A percentile compares a stretch with the other conserved stretches of the same genome.
phyloP scores from a whole-genome alignment of 1,140 invertebrate genomes.

The Hormaphis cornu region DNA sequence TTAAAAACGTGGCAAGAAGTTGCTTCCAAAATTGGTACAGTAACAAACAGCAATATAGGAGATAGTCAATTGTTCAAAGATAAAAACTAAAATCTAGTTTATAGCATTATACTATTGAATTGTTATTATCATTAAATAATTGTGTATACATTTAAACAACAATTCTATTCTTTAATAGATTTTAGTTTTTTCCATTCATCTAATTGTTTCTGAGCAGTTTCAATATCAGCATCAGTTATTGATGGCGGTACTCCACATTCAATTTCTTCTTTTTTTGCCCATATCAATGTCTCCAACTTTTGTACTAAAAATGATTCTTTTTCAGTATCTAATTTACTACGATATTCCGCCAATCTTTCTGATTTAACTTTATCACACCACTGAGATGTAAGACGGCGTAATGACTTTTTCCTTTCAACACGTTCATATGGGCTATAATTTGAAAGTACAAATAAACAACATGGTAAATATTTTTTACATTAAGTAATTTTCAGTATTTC shows the following conservation, averaged over 20 bases:
- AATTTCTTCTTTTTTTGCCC: slow-evolving; percentile 61
- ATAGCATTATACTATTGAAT: neutral
- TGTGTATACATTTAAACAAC: neutral
- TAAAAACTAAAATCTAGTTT: slow-evolving; percentile 2
- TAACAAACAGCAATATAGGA: neutral
- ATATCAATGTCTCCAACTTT: slow-evolving; percentile 50
- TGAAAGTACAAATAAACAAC: neutral
- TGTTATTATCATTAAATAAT: neutral
- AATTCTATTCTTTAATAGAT: neutral
- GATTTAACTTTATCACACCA: slow-evolving; percentile 57
- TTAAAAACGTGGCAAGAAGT: slow-evolving; percentile 60
- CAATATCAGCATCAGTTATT: slow-evolving; percentile 56
- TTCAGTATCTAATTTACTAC: slow-evolving; percentile 51
- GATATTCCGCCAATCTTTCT: slow-evolving; percentile 55
- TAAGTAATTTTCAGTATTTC: neutral
- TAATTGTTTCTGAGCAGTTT: slow-evolving; percentile 47
- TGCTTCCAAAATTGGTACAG: slow-evolving; percentile 50
- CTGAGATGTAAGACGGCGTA: slow-evolving; percentile 53
- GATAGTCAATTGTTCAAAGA: neutral
- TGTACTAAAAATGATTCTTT: slow-evolving; percentile 56
- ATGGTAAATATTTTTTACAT: neutral
- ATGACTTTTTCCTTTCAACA: slow-evolving; percentile 52
- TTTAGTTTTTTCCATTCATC: slow-evolving; percentile 35
- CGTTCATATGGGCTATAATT: slow-evolving; percentile 4
- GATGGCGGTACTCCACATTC: slow-evolving; percentile 53